phyloP scores from a whole-genome alignment of 2,797 vertebrate genomes.

The Poeciliopsis infans region DNA sequence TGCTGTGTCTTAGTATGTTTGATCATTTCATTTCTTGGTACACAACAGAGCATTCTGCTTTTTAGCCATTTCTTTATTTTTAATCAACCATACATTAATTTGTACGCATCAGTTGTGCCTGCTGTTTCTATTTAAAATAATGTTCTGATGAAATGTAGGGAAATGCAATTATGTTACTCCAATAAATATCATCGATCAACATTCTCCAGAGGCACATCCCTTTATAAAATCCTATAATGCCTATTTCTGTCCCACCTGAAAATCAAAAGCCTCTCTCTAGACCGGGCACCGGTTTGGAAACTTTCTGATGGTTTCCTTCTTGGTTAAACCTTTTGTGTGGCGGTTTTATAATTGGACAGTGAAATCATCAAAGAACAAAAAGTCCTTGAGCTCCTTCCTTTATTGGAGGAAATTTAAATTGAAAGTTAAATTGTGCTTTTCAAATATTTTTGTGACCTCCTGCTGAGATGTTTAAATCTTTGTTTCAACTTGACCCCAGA shows the following conservation, averaged over 20 bases:
- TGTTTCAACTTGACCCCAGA: not conserved
- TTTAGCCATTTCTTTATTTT: no score
- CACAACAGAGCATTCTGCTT: no score
- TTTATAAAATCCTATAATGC: not conserved
- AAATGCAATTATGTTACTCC: no score
- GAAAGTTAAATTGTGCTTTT: conserved; percentile 69
- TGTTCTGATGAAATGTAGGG: not conserved
- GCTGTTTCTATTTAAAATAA: not conserved
- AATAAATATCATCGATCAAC: no score
- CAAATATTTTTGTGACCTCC: conserved; percentile 57
- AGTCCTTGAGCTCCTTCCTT: not conserved
- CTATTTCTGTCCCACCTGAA: not conserved
- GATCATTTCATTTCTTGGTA: no score
- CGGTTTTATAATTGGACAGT: not conserved
- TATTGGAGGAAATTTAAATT: conserved; percentile 34
- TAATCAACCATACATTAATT: no score
- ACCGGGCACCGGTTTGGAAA: not conserved
- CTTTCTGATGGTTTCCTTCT: not conserved
- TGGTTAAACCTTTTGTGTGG: not conserved
- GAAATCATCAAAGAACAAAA: not conserved
- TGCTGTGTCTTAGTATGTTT: no score
- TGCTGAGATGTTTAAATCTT: conserved; percentile 51
- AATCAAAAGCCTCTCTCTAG: not conserved
- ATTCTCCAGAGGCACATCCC: not conserved
- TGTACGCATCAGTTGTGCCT: no score